phyloP scores from a whole-genome alignment of 2,888 invertebrate genomes.

The Steromphala cineraria region DNA sequence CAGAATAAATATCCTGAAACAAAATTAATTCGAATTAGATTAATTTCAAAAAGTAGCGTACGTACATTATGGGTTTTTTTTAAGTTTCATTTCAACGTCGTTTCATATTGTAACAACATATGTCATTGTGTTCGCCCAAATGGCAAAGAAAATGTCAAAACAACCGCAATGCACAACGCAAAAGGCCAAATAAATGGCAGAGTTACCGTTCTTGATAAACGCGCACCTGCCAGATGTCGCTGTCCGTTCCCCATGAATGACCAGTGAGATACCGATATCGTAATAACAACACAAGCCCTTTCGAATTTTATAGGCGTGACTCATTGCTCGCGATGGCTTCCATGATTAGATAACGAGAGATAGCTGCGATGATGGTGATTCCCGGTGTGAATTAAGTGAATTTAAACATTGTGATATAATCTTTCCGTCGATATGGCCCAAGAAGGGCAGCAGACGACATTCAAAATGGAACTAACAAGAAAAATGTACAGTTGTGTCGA shows the following conservation, averaged over 20 bases:
- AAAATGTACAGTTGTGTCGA: conserved; percentile 8
- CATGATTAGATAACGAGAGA: too few relatives aligned
- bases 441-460: conserved; percentile 1
- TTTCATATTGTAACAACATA: too few relatives aligned
- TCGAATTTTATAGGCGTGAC: neutral
- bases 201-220: conserved; percentile 3
- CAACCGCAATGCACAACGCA: neutral
- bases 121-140: too few relatives aligned
- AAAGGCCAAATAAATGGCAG: neutral
- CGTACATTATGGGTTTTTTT: too few relatives aligned
- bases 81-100: too few relatives aligned
- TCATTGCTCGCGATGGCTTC: neutral
- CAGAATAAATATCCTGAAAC: too few relatives aligned
- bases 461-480: neutral
- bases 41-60: too few relatives aligned
- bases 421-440: neutral
- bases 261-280: neutral
- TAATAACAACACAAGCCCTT: neutral
- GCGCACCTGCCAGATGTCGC: neutral
- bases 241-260: neutral
- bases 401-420: too few relatives aligned
- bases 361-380: too few relatives aligned
- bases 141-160: neutral
- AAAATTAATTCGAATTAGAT: too few relatives aligned
- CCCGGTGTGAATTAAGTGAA: too few relatives aligned